Evolutionary conservation across 2,888 invertebrate genomes (phyloP), one percentile per base, ranked within the genome.

Genomic region (Plagodis pulveraria): DNA sequence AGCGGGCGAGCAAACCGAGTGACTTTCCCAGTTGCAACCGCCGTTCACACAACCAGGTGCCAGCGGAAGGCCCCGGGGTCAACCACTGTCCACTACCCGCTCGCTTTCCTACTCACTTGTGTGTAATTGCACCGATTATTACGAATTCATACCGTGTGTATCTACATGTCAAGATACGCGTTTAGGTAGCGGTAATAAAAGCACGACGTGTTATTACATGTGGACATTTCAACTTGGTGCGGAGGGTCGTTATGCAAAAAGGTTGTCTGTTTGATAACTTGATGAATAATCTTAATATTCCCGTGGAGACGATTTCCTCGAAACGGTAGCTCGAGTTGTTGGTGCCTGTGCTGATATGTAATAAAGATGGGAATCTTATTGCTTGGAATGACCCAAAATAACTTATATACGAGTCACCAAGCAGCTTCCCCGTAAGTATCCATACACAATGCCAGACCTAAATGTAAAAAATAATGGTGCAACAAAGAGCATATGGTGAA

Each of bases 1-100:
- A 77, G 77, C 77, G 76, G 73, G 71, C 79, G 78, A 81, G 88
- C 85, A 40, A 40, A 84, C 87, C 74, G 84, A 82, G 80, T 66
- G 80, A 81, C 86, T 88, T 91, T 90, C 89, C 84, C 86, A 84
- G 78, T 80, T 85, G 80, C 81, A 80, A 74, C 70, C 71, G 48
- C 67, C 73, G 83, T 80, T 85, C 85, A 82, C 82, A 84, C 78
- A 77, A 71, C 73, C 74, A 74, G 76, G 74, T 74, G 74, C 71
- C 68, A 69, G 66, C 68, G 70, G 62, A 55, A 64, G 68, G 70
- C 66, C 72, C 65, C 72, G 80, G 77, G 87, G 87, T 87, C 84
- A 87, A 74, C 67, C 66, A 63, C 63, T 58, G 70, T 46, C 57
- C 68, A 58, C 62, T 56, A 56, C 57, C 58, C 57, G 64, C 51